A percentile compares a stretch with the other conserved stretches of the same genome.
Evolutionary conservation across 2,888 invertebrate species (phyloP).

Genomic region (Osmoderma eremita): DNA sequence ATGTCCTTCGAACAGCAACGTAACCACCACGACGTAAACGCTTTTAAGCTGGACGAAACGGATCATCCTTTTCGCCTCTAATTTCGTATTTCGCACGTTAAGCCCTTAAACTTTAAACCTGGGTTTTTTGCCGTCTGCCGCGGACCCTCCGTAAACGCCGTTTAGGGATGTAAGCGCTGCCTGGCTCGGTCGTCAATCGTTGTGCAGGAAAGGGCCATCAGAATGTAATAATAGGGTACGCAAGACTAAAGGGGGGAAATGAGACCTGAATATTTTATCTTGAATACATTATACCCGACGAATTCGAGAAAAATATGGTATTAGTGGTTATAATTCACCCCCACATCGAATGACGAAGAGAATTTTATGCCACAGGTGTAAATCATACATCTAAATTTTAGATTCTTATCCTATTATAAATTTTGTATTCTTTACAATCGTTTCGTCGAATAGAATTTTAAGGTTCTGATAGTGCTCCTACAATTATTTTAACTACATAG

Average conservation of each 20-base stretch:
- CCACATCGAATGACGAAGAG: conserved; percentile 43
- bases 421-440: conserved; percentile 16
- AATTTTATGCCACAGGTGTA: conserved; percentile 55
- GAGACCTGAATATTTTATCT: conserved; percentile 61
- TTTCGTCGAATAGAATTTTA: not conserved
- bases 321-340: conserved; percentile 55
- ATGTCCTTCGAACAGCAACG: not conserved
- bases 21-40: not conserved
- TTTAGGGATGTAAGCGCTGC: conserved; percentile 26
- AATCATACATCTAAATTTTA: conserved; percentile 58
- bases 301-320: conserved; percentile 58
- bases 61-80: conserved; percentile 13
- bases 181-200: conserved; percentile 40
- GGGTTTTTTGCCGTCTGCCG: conserved; percentile 18
- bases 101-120: conserved; percentile 17
- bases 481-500: not conserved
- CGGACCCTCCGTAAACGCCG: conserved; percentile 9
- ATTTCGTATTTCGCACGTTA: conserved; percentile 29
- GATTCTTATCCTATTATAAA: conserved; percentile 36
- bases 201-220: conserved; percentile 59
- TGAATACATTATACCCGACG: conserved; percentile 58
- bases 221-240: conserved; percentile 62
- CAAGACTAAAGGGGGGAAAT: conserved; percentile 59
- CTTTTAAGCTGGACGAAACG: not conserved
- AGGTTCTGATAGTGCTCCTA: not conserved